Evolutionary conservation across 2,797 vertebrate species (phyloP).

Genomic region (Graptemys geographica): DNA sequence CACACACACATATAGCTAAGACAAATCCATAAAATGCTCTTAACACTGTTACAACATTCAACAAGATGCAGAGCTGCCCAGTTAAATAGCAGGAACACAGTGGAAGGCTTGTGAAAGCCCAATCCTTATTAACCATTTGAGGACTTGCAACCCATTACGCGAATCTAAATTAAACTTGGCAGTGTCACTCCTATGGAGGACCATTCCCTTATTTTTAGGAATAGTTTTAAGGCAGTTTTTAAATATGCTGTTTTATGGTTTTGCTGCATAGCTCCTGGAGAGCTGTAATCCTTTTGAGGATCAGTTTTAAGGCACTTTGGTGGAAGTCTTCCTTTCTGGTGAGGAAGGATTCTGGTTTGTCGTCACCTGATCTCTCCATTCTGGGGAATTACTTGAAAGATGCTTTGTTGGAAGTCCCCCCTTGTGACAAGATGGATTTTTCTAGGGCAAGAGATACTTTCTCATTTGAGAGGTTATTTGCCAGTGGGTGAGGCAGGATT

Average conservation of each 20-base stretch:
- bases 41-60: not conserved
- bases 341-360: not conserved
- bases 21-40: not conserved
- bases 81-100: not conserved
- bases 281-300: not conserved
- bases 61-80: not conserved
- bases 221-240: not conserved
- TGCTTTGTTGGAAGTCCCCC: not conserved
- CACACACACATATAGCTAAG: not conserved
- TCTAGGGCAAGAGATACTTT: too few relatives aligned
- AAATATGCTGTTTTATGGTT: accelerated
- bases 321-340: not conserved
- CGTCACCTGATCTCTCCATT: too few relatives aligned
- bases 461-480: not conserved
- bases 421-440: not conserved
- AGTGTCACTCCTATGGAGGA: not conserved
- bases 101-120: not conserved
- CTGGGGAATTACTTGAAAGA: not conserved
- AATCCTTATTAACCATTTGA: not conserved
- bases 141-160: not conserved
- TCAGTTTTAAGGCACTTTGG: not conserved
- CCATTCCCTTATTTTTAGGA: not conserved
- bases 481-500: not conserved
- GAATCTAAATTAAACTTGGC: not conserved
- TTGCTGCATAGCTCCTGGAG: not conserved